Evolutionary conservation across 2,797 vertebrate species (phyloP), one percentile per base, ranked within the genome.

Genomic region (Miichthys miiuy): DNA sequence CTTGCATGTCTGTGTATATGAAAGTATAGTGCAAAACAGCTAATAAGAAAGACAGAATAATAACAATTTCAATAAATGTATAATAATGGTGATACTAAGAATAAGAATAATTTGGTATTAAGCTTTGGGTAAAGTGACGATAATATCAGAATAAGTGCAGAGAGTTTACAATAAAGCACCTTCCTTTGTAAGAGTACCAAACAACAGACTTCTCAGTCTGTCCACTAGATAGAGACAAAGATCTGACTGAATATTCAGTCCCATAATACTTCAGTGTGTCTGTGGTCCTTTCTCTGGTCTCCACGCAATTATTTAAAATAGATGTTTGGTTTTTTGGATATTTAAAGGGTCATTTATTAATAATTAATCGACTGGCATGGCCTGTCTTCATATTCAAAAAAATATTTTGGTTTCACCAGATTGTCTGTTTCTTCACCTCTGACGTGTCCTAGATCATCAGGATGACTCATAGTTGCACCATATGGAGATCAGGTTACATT

Each of bases 161-260:
- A 42, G 27, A 44, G 9, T 54, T 17, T 13, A 1, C 4, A 55
- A 25, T 9, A 44, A 54, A 44, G 3, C 10, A 61, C 12, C n/a
- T 71, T 44, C 3, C 7, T 10, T 57, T 38, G 27, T 14, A 8
- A 41, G 11, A 18, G 30, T n/a, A 21, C 3, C 17, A 62, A 13
- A 27, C 9, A 18, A 4, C 34, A 46, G 25, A 21, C 13, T 63
- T 51, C 1, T 34, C 44, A 16, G 1, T 41, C 10, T 81, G 77
- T 62, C 85, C 90, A 88, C 85, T 80, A 79, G 88, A 82, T 85
- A 78, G 84, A 42, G 75, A 84, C 69, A 84, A 41, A 47, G 25
- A 47, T 13, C 6, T 12, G 2, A 7, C 23, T 6, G 3, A 20
- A 47, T 38, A 13, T 34, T 9, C 1, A 23, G 16, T 23, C 25